Conservation (phyloP, 2,797 vertebrate species). For the Spondyliosoma cantharus region DNA sequence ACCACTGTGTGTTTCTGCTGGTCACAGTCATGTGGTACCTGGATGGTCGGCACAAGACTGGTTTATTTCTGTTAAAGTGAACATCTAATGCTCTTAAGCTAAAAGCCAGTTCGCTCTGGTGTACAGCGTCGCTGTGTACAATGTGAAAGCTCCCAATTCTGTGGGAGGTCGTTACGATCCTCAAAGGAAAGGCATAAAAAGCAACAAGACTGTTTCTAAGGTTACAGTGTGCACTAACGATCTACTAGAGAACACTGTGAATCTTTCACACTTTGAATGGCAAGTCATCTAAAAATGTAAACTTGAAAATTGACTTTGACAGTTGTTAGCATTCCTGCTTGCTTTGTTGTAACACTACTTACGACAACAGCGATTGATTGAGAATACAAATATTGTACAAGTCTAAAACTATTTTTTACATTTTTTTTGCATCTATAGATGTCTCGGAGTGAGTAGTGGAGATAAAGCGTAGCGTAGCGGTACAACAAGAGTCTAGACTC, state of each 20-base stretch:
- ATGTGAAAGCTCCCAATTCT: neutral
- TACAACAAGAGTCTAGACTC: conserved; percentile 4
- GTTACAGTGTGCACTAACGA: neutral
- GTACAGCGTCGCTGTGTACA: neutral
- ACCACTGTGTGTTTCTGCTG: neutral
- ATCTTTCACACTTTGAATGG: neutral
- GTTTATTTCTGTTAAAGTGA: neutral
- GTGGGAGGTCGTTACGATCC: neutral
- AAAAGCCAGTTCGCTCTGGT: neutral
- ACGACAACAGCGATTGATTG: neutral
- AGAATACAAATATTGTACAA: neutral
- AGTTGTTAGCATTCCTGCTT: neutral
- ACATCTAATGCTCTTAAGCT: neutral
- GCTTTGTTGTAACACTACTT: neutral
- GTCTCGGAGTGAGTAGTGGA: neutral
- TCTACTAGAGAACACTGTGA: neutral
- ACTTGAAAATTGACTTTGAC: neutral
- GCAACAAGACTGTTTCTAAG: neutral
- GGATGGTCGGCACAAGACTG: neutral
- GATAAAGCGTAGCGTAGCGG: neutral
- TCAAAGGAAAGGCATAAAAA: neutral
- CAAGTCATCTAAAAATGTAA: neutral
- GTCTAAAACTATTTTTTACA: too few species aligned
- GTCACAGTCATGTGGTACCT: neutral
- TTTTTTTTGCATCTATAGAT: neutral